These are phyloP conservation scores for Pterophyllum scalare DNA, from an alignment of 2,113 vertebrate species.

Conservation along the genomic window DNA sequence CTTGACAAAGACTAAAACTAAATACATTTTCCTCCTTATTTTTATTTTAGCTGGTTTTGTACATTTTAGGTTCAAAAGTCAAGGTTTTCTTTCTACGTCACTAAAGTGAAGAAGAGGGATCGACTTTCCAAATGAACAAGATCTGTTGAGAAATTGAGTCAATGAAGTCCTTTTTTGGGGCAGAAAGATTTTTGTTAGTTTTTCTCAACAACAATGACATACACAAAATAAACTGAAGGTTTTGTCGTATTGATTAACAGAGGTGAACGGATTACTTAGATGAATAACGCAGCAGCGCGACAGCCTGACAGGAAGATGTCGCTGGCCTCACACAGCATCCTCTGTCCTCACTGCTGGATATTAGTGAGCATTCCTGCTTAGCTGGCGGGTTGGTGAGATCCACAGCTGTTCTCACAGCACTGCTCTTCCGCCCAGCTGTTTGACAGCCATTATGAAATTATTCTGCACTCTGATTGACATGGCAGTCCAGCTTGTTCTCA, in stretches of 20 bases:
- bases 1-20: not conserved
- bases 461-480: constrained; percentile 72
- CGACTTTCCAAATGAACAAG: not conserved
- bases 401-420: constrained; percentile 72
- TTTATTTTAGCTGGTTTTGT: not conserved
- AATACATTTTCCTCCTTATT: accelerated
- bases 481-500: constrained; percentile 67
- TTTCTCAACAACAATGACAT: not conserved
- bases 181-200: not conserved
- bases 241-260: not conserved
- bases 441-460: constrained; percentile 81
- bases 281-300: constrained; percentile 1
- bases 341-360: constrained; percentile 38
- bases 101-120: not conserved
- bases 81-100: not conserved
- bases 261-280: not conserved
- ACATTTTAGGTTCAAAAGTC: accelerated
- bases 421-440: constrained; percentile 74
- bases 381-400: constrained; percentile 45
- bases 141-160: not conserved
- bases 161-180: not conserved
- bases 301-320: constrained; percentile 39
- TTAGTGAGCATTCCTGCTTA: constrained; percentile 57
- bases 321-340: constrained; percentile 40
- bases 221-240: not conserved